These are phyloP conservation scores for Eupeodes latifasciatus DNA, from an alignment of 2,888 invertebrate genomes.

Conservation along the genomic window DNA sequence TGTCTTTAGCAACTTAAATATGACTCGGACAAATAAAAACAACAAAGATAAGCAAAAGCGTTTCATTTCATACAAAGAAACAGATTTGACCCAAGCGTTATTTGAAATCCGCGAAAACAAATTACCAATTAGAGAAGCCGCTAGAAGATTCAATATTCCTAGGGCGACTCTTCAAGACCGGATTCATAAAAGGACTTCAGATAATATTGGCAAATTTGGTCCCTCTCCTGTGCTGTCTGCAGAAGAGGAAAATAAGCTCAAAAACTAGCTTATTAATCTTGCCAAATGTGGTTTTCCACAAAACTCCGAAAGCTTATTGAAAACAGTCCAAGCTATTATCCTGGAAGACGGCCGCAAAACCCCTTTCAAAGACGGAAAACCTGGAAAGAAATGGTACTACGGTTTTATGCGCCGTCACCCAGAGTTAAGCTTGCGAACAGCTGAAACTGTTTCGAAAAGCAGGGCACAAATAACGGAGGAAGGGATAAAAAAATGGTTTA, in stretches of 20 bases:
- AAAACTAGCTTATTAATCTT: slow-evolving; percentile 18
- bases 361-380: slow-evolving; percentile 12
- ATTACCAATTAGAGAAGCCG: slow-evolving; percentile 12
- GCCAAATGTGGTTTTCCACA: slow-evolving; percentile 16
- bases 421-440: neutral
- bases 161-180: slow-evolving; percentile 17
- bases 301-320: neutral
- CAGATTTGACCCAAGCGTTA: neutral
- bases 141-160: neutral
- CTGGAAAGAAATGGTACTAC: slow-evolving; percentile 13
- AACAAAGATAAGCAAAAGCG: neutral
- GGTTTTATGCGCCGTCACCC: slow-evolving; percentile 1
- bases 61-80: neutral
- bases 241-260: slow-evolving; percentile 8
- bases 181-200: neutral
- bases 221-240: neutral
- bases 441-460: slow-evolving; percentile 2
- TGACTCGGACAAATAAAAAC: slow-evolving; percentile 6
- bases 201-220: neutral
- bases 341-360: slow-evolving; percentile 5
- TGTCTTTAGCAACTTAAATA: neutral
- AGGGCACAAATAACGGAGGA: slow-evolving; percentile 1
- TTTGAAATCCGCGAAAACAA: slow-evolving; percentile 25
- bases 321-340: slow-evolving; percentile 9
- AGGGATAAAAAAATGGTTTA: slow-evolving; percentile 15